A percentile compares a stretch with the other conserved stretches of the same genome.
Evolutionary conservation across 23 tunicate species (phyloP).

Genomic region (Halocynthia roretzi): DNA sequence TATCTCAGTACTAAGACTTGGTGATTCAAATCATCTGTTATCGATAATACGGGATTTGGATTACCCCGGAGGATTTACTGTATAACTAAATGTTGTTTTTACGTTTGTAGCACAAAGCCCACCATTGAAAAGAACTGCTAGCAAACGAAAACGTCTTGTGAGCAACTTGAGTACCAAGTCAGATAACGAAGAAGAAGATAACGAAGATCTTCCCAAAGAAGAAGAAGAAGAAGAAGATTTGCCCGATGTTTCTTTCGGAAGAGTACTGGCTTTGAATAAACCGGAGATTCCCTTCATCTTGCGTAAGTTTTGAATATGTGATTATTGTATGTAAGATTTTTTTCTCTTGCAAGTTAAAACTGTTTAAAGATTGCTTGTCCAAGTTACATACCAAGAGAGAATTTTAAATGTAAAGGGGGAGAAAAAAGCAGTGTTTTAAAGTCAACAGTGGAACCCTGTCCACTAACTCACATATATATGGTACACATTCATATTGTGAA

Average conservation of each 20-base stretch:
- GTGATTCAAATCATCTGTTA: no score
- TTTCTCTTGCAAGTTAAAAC: background rate
- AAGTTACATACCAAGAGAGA: background rate
- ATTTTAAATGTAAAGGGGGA: background rate
- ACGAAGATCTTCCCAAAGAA: conserved; percentile 12
- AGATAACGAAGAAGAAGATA: conserved; percentile 16
- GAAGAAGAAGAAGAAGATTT: conserved; percentile 54
- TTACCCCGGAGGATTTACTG: no score
- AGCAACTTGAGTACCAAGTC: conserved; percentile 57
- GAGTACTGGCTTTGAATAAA: conserved; percentile 52
- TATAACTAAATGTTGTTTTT: no score
- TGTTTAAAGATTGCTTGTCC: background rate
- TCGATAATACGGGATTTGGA: no score
- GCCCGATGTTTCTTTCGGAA: conserved; percentile 44
- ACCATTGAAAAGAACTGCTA: background rate
- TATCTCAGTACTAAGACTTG: no score
- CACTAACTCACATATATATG: no score
- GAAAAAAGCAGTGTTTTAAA: no score
- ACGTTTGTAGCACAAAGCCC: no score
- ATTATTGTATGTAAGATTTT: background rate
- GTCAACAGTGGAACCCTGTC: no score
- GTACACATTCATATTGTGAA: no score
- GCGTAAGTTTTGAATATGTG: conserved; percentile 26
- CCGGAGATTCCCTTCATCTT: conserved; percentile 64
- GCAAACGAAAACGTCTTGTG: conserved; percentile 39